Base-by-base conservation (phyloP, 1,140 invertebrate species). In the Samia ricini region DNA sequence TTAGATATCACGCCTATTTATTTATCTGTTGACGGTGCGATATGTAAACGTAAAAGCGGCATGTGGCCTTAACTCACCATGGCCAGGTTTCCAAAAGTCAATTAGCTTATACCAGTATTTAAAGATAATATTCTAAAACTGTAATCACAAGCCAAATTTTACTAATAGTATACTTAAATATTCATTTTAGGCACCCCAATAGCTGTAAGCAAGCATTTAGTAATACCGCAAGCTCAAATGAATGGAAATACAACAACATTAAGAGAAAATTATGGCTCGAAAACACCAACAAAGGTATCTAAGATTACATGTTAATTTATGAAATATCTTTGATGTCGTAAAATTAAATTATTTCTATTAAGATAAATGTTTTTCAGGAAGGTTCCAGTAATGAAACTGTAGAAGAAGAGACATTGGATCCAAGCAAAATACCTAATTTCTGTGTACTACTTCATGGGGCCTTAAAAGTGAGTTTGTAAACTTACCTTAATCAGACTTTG, bases 361-460 rank as follows among this genome's bases (percentile, higher is more conserved):
- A 42, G n/a, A 42, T 42, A 42, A 42, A 23, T 23, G 23, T 59
- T 24, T 67, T 64, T 15, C 67, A 89, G 87, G 92, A 93, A 54
- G 92, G 92, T 19, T 94, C 93, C 1, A 93, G 92, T 59, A 90
- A 88, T 2, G 94, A 96, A 85, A 87, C 91, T 23, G 77, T 72
- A 89, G 94, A 95, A 56, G 93, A 94, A 22, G 93, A 93, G 51
- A 81, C 80, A 18, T 90, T 91, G 51, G 95, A 97, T 84, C 95
- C 97, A 72, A 95, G 96, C 63, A 96, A 95, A 89, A 91, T 93
- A 52, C 95, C 97, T 0, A 97, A 97, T 10, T 97, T 99, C 81
- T 98, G 97, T 88, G 98, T 99, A 4, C 87, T 99, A 6, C 91
- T 99, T 8, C 98, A 99, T 89, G 98, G 98, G 15, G 97, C 97